Conservation (phyloP, 2,797 vertebrate genomes). For the Onychomys arenicola region DNA sequence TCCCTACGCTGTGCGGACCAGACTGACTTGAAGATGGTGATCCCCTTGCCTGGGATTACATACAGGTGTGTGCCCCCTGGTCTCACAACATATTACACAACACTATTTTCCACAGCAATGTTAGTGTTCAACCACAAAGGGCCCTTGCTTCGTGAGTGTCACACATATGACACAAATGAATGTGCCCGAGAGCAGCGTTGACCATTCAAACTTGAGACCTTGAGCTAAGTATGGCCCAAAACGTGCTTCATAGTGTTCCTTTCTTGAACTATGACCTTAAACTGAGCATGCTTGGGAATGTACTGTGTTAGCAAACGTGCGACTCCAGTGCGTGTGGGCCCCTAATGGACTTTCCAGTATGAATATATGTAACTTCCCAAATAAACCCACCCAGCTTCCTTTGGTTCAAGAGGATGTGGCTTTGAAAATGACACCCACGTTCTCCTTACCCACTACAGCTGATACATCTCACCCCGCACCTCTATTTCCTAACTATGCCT, state of each 20-base stretch:
- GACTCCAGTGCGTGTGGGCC: fast-evolving
- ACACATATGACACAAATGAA: background rate
- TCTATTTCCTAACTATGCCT: background rate
- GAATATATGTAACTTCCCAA: background rate
- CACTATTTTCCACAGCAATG: background rate
- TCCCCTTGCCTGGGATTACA: background rate
- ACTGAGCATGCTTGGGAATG: background rate
- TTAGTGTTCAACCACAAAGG: background rate
- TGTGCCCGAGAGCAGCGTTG: background rate
- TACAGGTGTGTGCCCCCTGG: background rate
- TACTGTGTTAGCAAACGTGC: background rate
- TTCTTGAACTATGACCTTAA: background rate
- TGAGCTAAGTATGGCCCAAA: background rate
- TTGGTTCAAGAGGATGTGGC: background rate
- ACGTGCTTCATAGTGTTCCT: background rate
- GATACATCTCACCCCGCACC: too few relatives aligned
- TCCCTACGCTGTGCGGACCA: background rate
- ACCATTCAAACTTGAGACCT: background rate
- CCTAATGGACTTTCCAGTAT: background rate
- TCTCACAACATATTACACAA: background rate
- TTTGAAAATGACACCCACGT: background rate
- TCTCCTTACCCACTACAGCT: background rate
- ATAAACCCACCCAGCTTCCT: background rate
- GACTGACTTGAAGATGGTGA: background rate
- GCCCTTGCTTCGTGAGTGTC: too few relatives aligned